Base-by-base conservation (phyloP, 2,797 vertebrate species). In the Anableps anableps region DNA sequence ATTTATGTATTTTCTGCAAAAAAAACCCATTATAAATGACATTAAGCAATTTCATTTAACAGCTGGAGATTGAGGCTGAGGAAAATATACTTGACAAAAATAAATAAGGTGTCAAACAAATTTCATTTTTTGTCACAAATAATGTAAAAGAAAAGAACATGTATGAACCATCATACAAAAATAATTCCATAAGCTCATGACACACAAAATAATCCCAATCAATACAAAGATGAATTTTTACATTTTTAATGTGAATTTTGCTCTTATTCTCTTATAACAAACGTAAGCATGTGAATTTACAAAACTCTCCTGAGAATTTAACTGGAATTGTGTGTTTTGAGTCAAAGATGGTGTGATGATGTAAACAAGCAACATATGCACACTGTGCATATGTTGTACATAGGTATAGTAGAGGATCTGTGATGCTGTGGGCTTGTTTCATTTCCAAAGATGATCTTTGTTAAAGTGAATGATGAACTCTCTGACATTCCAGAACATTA, bases 1-100 rank as follows among this genome's bases (percentile, higher is more conserved):
- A 75, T 75, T 19, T 31, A 38, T 75, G 38, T 58, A 43, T 60
- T 75, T 29, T 58, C 38, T 58, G n/a, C 38, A 29, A 58, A 74
- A 55, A 55, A 26, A 53, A 36, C 0, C 10, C 14, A 58, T 71
- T 5, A 29, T 71, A 47, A 71, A 71, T n/a, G 23, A 47, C 26
- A 47, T 71, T 47, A 45, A 29, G 68, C 43, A 71, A 29, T 47
- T 60, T 71, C 41, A 71, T 71, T n/a, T 71, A 47, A 71, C 41
- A 45, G 68, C 14, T 45, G n/a, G 43, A 17, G 6, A 47, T 71
- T 71, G n/a, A 47, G 43, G 26, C 16, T 47, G n/a, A 29, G 41
- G 6, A 71, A 71, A 71, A 45, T 2, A 17, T 29, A 47, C 13
- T 17, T 47, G 36, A 47, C 68, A 45, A 71, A 45, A 17, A 45